Evolutionary conservation across 2,113 vertebrate species (phyloP), one percentile per base, ranked within the genome.

Genomic region (Vidua macroura): DNA sequence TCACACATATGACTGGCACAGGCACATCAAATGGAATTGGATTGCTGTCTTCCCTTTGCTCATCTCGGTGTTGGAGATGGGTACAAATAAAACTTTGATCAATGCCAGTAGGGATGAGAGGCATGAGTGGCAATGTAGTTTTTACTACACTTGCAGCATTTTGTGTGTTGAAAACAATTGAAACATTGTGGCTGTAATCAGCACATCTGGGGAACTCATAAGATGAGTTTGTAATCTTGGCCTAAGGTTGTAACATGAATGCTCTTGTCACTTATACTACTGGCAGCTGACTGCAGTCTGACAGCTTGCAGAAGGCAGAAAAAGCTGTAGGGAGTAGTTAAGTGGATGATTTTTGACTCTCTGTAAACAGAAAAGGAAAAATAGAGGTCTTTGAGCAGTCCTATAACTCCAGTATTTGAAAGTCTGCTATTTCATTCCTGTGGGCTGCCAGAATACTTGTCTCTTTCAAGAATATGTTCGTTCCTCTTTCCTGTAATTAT

Each of bases 341-440:
- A 79, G 16, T 75, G 52, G 35, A 41, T 76, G 68, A 33, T 48
- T 85, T 86, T 60, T 75, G 48, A 68, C 43, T 51, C 43, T 66
- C 46, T 81, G 56, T 52, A 76, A 94, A 69, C 24, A 92, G 73
- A 64, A 91, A 86, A 68, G 17, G 17, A 84, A 81, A 94, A 92
- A 56, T 4, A 41, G 37, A 86, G 18, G 8, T 13, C 9, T 93
- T 64, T 7, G 2, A 59, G 37, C 10, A 52, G 31, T 75, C 10
- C 37, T 72, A 5, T 48, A n/a, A 15, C 28, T 84, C 16, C 37
- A 87, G 27, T 28, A 46, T 49, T 43, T 93, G 31, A 11, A 90
- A 68, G 35, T 83, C 48, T 83, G 33, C 18, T 70, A 21, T 53
- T 86, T 75, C 5, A 64, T 74, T 77, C 22, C 33, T 81, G 33